Conservation (phyloP, 2,113 vertebrate genomes). For the Pteropus alecto region DNA sequence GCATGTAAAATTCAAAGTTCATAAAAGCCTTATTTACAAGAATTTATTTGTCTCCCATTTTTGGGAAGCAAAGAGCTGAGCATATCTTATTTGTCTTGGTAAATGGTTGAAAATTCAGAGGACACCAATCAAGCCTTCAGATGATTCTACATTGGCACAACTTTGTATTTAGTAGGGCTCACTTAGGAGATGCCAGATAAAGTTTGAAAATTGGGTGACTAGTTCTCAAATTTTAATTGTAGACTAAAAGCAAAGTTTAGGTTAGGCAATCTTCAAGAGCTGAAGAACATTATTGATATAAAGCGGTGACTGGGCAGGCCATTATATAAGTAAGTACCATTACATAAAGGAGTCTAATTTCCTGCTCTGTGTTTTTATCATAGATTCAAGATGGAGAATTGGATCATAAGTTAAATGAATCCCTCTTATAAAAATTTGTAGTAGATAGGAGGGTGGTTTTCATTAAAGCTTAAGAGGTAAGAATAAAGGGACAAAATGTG, state of each 20-base stretch:
- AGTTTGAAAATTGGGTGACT: constrained; percentile 25
- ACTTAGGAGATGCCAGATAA: not conserved
- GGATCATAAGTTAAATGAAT: constrained; percentile 68
- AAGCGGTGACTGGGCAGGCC: constrained; percentile 15
- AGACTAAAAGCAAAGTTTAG: constrained; percentile 53
- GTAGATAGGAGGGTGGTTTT: constrained; percentile 57
- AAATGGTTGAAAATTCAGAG: constrained; percentile 12
- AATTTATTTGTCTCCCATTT: not conserved
- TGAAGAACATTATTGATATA: constrained; percentile 38
- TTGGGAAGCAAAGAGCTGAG: not conserved
- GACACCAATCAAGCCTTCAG: not conserved
- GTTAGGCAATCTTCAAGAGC: constrained; percentile 9
- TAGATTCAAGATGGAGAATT: constrained; percentile 54
- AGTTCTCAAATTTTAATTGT: constrained; percentile 43
- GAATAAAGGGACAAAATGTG: constrained; percentile 63
- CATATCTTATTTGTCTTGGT: constrained; percentile 1
- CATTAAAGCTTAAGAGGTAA: constrained; percentile 70
- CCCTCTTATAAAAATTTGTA: constrained; percentile 64
- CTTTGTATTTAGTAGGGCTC: constrained; percentile 25
- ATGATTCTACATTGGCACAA: not conserved
- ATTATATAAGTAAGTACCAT: constrained; percentile 29
- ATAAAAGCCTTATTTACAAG: not conserved
- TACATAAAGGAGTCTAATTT: constrained; percentile 69
- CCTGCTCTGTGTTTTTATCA: constrained; percentile 61
- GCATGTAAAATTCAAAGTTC: constrained; percentile 23